Base-by-base conservation (phyloP, 2,888 invertebrate species). In the Diarsia rubi region DNA sequence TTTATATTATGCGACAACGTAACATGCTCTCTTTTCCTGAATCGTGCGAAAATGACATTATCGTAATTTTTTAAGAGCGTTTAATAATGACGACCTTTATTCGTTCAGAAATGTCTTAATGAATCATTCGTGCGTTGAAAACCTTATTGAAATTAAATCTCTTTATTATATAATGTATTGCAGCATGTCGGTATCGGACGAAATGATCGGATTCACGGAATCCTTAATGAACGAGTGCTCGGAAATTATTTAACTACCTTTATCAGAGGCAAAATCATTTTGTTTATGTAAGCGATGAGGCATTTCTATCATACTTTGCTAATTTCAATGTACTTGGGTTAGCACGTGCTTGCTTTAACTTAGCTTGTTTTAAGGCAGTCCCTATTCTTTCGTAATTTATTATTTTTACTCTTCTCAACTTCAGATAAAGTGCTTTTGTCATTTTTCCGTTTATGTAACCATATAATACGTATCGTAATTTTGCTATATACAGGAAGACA, bases 161-260 rank as follows among this genome's bases (percentile, higher is more conserved):
- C 77, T 79, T 63, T 72, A 72, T 87, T 88, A 85, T 70, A 75
- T 83, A 88, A 87, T 70, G 69, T 68, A 70, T 81, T 81, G 60
- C 78, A 57, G 72, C 63, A 70, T 60, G 65, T 45, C 54, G 68
- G 49, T 87, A 88, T 88, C 87, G 64, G 75, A 65, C 62, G 54
- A 81, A 85, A 78, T 82, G 78, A 87, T 87, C 87, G 67, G 88
- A 89, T 89, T 87, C 90, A 79, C 74, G 87, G 89, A 88, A 91
- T 89, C 83, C 72, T 85, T 91, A 90, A 91, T 89, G 88, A 90
- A 89, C 79, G 73, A 86, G 81, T 80, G 80, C 81, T 86, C 81
- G 83, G 84, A 84, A 88, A 88, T 88, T 80, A 88, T 89, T 89
- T 85, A 87, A 88, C 84, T 82, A 71, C 73, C 64, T 84, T 88